Percentiles rank a stretch among this genome's conserved stretches.
Evolutionary conservation across 2,797 vertebrate genomes (phyloP).

Genomic region (Octomys mimax): DNA sequence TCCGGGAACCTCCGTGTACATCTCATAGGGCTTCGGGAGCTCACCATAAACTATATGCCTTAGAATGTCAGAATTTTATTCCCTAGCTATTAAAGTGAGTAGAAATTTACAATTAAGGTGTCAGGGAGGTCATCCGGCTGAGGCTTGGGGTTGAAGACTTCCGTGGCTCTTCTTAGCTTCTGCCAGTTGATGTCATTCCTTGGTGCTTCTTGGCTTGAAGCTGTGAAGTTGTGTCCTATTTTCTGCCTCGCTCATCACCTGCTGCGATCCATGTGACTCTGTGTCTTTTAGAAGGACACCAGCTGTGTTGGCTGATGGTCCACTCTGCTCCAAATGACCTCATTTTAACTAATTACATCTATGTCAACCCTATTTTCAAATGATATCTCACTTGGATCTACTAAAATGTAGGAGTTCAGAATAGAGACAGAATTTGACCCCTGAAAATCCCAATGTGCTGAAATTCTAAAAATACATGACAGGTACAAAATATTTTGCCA

Average conservation of each 20-base stretch:
- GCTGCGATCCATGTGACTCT: background rate
- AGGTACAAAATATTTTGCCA: background rate
- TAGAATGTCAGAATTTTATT: background rate
- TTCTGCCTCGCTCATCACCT: background rate
- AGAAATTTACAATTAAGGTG: background rate
- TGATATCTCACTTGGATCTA: background rate
- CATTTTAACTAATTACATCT: background rate
- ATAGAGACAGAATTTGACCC: background rate
- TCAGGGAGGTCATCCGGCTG: accelerated
- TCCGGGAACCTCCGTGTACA: background rate
- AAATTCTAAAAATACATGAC: background rate
- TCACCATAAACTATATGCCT: background rate
- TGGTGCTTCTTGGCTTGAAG: background rate
- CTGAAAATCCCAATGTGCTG: background rate
- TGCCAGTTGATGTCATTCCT: background rate
- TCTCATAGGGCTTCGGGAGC: background rate
- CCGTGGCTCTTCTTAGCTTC: background rate
- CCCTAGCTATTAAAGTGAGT: background rate
- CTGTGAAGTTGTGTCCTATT: accelerated
- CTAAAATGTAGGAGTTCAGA: background rate
- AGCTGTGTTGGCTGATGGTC: background rate
- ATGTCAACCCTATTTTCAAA: background rate
- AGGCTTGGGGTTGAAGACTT: background rate
- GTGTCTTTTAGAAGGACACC: background rate
- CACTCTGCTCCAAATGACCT: background rate